Evolutionary conservation across 1,140 invertebrate genomes (phyloP).

Genomic region (Meloidogyne chitwoodi): DNA sequence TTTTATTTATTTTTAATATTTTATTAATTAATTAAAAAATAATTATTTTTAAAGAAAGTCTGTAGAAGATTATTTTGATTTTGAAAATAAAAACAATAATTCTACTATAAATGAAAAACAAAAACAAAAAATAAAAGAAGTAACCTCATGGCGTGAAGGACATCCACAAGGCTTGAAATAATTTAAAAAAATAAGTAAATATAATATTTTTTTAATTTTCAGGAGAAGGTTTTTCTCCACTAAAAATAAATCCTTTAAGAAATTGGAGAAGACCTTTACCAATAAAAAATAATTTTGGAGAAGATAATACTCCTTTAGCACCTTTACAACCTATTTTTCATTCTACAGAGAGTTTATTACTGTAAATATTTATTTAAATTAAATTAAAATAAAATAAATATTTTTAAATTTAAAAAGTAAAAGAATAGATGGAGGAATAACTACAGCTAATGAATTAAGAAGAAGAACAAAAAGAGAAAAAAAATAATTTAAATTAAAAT

Average conservation of each 20-base stretch:
- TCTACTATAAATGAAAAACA: background rate
- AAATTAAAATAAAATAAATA: background rate
- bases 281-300: background rate
- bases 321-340: background rate
- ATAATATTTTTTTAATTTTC: background rate
- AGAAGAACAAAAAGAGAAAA: too few species aligned
- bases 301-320: background rate
- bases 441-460: too few species aligned
- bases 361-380: background rate
- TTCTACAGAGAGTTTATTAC: background rate
- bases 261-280: background rate
- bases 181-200: background rate
- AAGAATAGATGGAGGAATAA: too few species aligned
- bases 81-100: background rate
- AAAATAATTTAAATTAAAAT: too few species aligned
- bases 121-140: conserved; percentile 1
- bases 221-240: conserved; percentile 18
- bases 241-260: conserved; percentile 15
- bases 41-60: background rate
- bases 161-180: conserved; percentile 7
- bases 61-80: conserved; percentile 11
- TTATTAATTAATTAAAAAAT: background rate
- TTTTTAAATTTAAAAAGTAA: too few species aligned
- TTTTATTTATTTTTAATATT: too few species aligned
- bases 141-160: conserved; percentile 14